These are phyloP conservation scores for Cacatua alba DNA, from an alignment of 2,113 vertebrate genomes.

Conservation along the genomic window DNA sequence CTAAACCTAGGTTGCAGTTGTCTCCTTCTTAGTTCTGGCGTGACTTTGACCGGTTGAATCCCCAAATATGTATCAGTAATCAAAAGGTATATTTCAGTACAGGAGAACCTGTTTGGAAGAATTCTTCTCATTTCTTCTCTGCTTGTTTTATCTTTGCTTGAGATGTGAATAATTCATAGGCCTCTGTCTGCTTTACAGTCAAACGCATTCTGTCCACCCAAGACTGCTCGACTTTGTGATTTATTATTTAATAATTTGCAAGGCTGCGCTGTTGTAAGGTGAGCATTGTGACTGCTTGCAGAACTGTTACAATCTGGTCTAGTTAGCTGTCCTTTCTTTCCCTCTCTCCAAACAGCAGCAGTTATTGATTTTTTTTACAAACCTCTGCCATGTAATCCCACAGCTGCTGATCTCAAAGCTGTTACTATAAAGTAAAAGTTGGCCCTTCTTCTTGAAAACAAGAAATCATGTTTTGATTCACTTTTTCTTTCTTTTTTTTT, in stretches of 20 bases:
- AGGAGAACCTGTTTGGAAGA: constrained; percentile 82
- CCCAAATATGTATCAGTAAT: constrained; percentile 76
- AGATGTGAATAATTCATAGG: constrained; percentile 89
- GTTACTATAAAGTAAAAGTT: constrained; percentile 81
- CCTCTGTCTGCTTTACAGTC: constrained; percentile 87
- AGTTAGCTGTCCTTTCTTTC: constrained; percentile 91
- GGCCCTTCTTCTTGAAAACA: constrained; percentile 82
- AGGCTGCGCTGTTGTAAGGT: constrained; percentile 86
- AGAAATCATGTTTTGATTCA: constrained; percentile 76
- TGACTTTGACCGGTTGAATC: constrained; percentile 72
- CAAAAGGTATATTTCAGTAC: constrained; percentile 83
- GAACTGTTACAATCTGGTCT: constrained; percentile 89
- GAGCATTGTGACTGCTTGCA: constrained; percentile 86
- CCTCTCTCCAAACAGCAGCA: constrained; percentile 84
- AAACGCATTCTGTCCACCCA: constrained; percentile 89
- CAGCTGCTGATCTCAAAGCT: constrained; percentile 83
- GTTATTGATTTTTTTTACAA: constrained; percentile 87
- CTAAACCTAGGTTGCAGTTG: constrained; percentile 63
- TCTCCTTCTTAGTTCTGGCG: constrained; percentile 69
- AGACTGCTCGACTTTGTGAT: constrained; percentile 90
- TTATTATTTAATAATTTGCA: constrained; percentile 94
- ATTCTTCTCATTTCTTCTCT: constrained; percentile 81
- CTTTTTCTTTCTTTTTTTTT: constrained; percentile 45
- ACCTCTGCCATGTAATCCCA: constrained; percentile 81
- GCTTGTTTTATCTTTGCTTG: constrained; percentile 88